phyloP scores from a whole-genome alignment of 2,888 invertebrate species.

The Lepeophtheirus nordmannii region DNA sequence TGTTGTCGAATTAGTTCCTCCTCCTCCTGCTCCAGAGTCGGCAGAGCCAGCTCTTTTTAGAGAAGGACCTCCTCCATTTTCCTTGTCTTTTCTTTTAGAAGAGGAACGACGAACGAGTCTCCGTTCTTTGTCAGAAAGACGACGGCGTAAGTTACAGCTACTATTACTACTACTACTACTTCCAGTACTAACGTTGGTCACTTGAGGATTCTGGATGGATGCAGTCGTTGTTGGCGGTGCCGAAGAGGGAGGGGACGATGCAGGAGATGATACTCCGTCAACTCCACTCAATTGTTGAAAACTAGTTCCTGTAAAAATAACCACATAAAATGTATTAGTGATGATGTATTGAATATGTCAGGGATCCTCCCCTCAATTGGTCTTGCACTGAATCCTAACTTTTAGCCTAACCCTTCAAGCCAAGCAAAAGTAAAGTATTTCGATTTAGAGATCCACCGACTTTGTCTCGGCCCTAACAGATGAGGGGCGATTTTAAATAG shows the following conservation, averaged over 20 bases:
- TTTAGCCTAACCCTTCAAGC: no score
- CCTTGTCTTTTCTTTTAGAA: conserved; percentile 40
- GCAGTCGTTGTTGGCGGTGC: neutral
- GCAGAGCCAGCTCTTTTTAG: conserved; percentile 22
- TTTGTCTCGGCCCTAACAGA: no score
- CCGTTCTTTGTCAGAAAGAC: conserved; percentile 39
- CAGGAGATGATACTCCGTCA: neutral
- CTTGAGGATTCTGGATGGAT: neutral
- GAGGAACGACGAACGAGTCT: conserved; percentile 39
- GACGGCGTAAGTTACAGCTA: conserved; percentile 39
- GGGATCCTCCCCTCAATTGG: no score
- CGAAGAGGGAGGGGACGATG: neutral
- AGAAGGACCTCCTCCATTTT: conserved; percentile 35
- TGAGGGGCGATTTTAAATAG: no score
- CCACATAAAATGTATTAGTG: neutral
- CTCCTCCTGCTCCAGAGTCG: conserved; percentile 24
- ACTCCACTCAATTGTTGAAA: neutral
- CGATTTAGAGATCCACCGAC: no score
- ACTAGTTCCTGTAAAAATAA: neutral
- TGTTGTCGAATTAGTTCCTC: no score
- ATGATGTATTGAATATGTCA: neutral
- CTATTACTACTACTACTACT: conserved; percentile 36
- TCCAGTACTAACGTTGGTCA: conserved; percentile 32
- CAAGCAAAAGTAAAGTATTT: no score
- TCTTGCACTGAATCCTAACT: no score